Percentiles rank a stretch among this genome's conserved stretches.
Conservation (phyloP, 2,113 vertebrate species). For the Erythrolamprus reginae region DNA sequence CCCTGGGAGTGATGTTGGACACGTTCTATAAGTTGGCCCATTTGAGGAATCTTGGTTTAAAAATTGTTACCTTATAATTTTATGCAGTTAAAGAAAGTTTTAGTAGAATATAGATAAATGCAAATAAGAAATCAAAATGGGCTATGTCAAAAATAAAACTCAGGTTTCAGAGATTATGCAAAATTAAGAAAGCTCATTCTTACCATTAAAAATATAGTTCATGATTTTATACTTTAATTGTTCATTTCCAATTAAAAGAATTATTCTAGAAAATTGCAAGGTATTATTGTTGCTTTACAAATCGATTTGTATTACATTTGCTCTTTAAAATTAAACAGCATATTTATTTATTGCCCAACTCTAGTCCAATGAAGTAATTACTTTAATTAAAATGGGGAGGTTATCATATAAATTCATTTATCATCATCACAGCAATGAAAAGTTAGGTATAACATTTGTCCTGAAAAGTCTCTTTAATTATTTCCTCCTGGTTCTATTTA, state of each 20-base stretch:
- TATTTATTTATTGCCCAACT: neutral
- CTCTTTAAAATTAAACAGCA: neutral
- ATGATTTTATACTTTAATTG: neutral
- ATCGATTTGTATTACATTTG: neutral
- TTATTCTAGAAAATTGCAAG: neutral
- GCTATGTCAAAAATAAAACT: neutral
- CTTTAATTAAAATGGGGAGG: neutral
- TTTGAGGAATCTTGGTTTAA: neutral
- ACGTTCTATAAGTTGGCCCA: neutral
- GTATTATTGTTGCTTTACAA: neutral
- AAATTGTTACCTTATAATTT: neutral
- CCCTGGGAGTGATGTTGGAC: neutral
- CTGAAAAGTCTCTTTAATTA: neutral
- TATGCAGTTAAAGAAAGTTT: neutral
- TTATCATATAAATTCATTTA: neutral
- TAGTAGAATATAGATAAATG: neutral
- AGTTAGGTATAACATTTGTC: neutral
- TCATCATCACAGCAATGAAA: neutral
- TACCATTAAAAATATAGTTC: neutral
- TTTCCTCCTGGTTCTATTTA: neutral
- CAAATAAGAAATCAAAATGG: neutral
- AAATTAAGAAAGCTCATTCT: neutral
- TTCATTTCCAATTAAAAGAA: neutral
- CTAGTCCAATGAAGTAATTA: neutral
- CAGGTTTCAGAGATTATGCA: neutral